These are phyloP conservation scores for Copsychus sechellarum DNA, from an alignment of 2,113 vertebrate genomes.

Conservation along the genomic window DNA sequence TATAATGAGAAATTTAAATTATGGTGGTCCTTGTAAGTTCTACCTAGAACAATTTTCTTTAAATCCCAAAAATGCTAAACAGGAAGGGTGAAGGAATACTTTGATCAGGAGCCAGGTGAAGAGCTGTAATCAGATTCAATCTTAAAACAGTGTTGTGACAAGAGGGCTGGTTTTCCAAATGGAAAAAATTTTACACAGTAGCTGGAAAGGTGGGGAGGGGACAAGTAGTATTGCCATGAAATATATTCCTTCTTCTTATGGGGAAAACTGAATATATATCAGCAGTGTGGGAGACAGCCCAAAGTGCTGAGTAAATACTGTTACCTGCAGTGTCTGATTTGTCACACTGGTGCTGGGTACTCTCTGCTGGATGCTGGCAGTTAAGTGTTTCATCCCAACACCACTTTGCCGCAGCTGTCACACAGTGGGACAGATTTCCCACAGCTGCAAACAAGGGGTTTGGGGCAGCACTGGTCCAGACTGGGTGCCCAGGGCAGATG, in stretches of 20 bases:
- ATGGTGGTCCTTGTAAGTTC: neutral
- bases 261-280: neutral
- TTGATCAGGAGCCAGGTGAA: neutral
- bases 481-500: neutral
- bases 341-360: neutral
- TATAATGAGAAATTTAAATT: neutral
- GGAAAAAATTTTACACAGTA: neutral
- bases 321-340: neutral
- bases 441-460: neutral
- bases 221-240: neutral
- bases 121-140: neutral
- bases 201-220: neutral
- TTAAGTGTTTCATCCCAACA: neutral
- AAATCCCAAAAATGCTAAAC: neutral
- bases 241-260: neutral
- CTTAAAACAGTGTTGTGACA: neutral
- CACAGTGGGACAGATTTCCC: neutral
- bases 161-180: neutral
- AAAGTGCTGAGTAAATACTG: neutral
- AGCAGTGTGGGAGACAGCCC: neutral
- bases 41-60: neutral
- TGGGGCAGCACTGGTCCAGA: neutral
- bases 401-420: neutral
- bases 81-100: neutral
- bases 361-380: rapidly evolving